phyloP scores from a whole-genome alignment of 2,797 vertebrate genomes.

The Gobionotothen gibberifrons region DNA sequence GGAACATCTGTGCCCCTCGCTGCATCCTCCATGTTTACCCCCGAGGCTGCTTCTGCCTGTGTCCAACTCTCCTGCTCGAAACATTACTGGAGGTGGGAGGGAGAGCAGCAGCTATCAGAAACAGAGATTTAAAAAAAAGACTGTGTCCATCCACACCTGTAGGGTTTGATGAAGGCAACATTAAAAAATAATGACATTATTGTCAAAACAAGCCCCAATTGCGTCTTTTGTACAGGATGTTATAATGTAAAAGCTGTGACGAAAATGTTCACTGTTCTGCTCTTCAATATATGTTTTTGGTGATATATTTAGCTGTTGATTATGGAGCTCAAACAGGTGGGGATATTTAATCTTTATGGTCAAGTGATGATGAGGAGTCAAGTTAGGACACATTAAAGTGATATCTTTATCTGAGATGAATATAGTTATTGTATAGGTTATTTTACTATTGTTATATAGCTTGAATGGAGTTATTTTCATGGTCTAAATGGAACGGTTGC shows the following conservation, averaged over 20 bases:
- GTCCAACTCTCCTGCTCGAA: constrained; percentile 31
- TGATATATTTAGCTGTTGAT: background rate
- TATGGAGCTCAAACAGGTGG: background rate
- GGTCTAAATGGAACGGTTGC: too few relatives aligned
- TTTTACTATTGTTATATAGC: too few relatives aligned
- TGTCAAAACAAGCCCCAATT: background rate
- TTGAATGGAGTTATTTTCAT: too few relatives aligned
- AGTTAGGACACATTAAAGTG: background rate
- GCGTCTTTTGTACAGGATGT: background rate
- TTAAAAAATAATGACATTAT: background rate
- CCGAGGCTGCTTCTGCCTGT: constrained; percentile 56
- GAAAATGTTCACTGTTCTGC: background rate
- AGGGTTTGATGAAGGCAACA: background rate
- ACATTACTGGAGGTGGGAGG: constrained; percentile 18
- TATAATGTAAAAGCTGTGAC: background rate
- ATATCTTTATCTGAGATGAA: background rate
- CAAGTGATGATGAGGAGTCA: background rate
- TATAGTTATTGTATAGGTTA: background rate
- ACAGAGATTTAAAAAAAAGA: constrained; percentile 5
- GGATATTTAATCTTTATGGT: background rate
- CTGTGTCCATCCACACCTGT: background rate
- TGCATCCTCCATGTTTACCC: constrained; percentile 70
- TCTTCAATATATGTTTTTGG: background rate
- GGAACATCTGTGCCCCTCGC: constrained; percentile 69
- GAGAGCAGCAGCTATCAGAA: constrained; percentile 1